Percentiles rank a stretch among this genome's conserved stretches.
phyloP scores from a whole-genome alignment of 2,888 invertebrate species.

The Saturnia japonica region DNA sequence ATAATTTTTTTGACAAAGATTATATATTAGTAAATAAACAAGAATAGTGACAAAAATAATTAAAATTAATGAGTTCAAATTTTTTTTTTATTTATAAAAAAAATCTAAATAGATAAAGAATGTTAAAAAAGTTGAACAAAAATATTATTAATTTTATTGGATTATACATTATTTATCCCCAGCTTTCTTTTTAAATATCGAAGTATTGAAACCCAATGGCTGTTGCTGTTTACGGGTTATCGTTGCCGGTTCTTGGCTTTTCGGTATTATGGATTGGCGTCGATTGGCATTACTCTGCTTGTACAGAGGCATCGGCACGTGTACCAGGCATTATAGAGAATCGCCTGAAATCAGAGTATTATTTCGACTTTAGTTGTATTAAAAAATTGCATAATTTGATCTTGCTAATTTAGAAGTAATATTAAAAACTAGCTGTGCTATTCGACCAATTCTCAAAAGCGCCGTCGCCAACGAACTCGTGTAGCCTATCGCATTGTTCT shows the following conservation, averaged over 20 bases:
- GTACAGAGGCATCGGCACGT: constrained; percentile 46
- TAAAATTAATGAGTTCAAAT: too few species aligned
- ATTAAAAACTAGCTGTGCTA: too few species aligned
- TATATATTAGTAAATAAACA: neutral
- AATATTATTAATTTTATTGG: neutral
- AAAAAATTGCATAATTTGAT: neutral
- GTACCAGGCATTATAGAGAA: constrained; percentile 72
- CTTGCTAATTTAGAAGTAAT: neutral
- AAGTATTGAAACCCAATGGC: constrained; percentile 68
- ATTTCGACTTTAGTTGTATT: neutral
- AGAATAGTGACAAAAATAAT: too few species aligned
- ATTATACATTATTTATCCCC: neutral
- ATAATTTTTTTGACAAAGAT: neutral
- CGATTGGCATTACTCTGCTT: constrained; percentile 37
- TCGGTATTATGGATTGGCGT: constrained; percentile 62
- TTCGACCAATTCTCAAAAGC: too few species aligned
- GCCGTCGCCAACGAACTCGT: too few species aligned
- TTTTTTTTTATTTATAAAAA: too few species aligned
- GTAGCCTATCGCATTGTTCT: too few species aligned
- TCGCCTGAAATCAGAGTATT: constrained; percentile 47
- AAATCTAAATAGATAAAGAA: too few species aligned
- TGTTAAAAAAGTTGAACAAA: neutral
- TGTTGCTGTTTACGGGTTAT: constrained; percentile 42
- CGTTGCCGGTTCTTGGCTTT: constrained; percentile 46
- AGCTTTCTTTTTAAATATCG: constrained; percentile 43